Evolutionary conservation across 2,797 vertebrate genomes (phyloP).

Genomic region (Lophura swinhoii): DNA sequence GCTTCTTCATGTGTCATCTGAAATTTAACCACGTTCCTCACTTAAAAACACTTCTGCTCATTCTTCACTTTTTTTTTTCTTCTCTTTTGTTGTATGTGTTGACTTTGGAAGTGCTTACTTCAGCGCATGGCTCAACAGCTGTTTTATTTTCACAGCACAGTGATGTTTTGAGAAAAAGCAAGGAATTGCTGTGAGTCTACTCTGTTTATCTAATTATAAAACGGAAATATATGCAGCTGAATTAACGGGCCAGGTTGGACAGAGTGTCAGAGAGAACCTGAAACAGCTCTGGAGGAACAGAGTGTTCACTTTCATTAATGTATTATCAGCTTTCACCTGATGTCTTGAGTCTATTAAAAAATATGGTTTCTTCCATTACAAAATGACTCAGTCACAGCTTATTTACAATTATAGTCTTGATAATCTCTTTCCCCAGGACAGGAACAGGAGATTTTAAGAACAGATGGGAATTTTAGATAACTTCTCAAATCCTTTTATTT

Average conservation of each 20-base stretch:
- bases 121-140: neutral
- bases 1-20: neutral
- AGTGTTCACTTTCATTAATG: neutral
- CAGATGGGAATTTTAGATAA: neutral
- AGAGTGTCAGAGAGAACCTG: neutral
- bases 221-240: neutral
- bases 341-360: neutral
- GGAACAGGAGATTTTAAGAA: neutral
- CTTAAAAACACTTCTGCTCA: neutral
- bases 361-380: neutral
- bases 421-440: neutral
- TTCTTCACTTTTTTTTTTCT: neutral
- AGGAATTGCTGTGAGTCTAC: neutral
- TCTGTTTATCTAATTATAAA: neutral
- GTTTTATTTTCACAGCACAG: constrained; percentile 18
- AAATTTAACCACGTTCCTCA: neutral
- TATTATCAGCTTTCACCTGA: neutral
- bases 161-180: neutral
- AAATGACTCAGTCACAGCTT: neutral
- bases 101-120: neutral
- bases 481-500: neutral
- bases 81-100: neutral
- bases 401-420: neutral
- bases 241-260: neutral
- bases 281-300: neutral